phyloP scores from a whole-genome alignment of 2,888 invertebrate genomes.

The Eueremaeus valkanovi region DNA sequence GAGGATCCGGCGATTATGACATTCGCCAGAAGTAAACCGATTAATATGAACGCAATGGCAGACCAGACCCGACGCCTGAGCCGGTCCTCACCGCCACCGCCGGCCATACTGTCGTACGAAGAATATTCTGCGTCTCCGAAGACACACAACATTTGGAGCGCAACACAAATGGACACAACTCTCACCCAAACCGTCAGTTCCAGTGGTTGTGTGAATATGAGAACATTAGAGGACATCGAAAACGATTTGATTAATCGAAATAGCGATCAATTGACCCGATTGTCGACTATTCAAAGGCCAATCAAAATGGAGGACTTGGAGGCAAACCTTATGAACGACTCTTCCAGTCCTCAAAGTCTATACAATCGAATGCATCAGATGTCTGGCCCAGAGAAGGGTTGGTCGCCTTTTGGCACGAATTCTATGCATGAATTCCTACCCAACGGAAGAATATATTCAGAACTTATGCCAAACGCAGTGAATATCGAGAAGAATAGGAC shows the following conservation, averaged over 20 bases:
- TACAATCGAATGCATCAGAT: not conserved
- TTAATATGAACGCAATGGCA: not conserved
- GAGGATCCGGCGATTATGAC: constrained; percentile 49
- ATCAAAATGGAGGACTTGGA: constrained; percentile 40
- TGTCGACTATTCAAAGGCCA: constrained; percentile 20
- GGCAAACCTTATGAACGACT: constrained; percentile 1
- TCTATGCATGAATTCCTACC: not conserved
- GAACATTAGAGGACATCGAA: constrained; percentile 30
- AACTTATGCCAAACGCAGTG: not conserved
- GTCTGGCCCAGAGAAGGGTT: not conserved
- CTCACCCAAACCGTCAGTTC: constrained; percentile 4
- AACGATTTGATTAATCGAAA: constrained; percentile 22
- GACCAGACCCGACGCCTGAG: not conserved
- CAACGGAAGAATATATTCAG: constrained; percentile 1
- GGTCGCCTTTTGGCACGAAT: not conserved
- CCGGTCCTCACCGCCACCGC: constrained; percentile 19
- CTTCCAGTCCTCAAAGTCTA: not conserved
- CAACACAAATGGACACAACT: constrained; percentile 35
- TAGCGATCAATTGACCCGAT: not conserved
- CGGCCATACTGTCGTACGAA: constrained; percentile 32
- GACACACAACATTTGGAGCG: constrained; percentile 44
- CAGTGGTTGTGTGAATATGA: constrained; percentile 26
- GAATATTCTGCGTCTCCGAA: constrained; percentile 47
- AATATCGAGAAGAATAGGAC: not conserved
- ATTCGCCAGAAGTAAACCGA: constrained; percentile 21